These are phyloP conservation scores for Galbula dea DNA, from an alignment of 2,113 vertebrate species.

Conservation along the genomic window DNA sequence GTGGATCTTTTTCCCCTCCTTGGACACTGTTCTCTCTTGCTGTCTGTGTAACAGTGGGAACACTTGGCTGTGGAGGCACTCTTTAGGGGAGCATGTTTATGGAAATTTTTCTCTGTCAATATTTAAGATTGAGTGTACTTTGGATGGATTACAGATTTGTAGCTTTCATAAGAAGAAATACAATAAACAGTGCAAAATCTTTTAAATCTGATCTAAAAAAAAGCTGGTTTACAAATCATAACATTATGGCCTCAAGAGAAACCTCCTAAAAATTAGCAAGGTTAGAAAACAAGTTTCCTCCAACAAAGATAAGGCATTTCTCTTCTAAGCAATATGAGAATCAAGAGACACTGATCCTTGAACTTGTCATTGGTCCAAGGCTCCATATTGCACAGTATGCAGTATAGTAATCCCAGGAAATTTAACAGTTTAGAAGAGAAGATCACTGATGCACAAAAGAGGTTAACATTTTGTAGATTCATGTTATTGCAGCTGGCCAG, in stretches of 20 bases:
- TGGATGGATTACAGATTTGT: not conserved
- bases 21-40: not conserved
- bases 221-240: not conserved
- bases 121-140: not conserved
- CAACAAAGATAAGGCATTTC: not conserved
- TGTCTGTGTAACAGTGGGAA: not conserved
- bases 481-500: not conserved
- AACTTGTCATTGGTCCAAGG: not conserved
- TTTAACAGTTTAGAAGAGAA: not conserved
- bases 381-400: not conserved
- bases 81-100: not conserved
- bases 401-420: not conserved
- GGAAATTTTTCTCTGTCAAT: not conserved
- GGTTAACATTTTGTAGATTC: not conserved
- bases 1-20: not conserved
- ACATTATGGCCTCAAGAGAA: not conserved
- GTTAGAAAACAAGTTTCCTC: not conserved
- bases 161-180: not conserved
- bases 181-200: not conserved
- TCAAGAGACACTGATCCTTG: not conserved
- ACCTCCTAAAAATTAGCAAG: not conserved
- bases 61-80: not conserved
- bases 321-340: not conserved
- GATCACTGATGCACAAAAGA: not conserved
- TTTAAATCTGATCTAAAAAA: not conserved